Conservation (phyloP, 2,113 vertebrate species). For the Strix uralensis region DNA sequence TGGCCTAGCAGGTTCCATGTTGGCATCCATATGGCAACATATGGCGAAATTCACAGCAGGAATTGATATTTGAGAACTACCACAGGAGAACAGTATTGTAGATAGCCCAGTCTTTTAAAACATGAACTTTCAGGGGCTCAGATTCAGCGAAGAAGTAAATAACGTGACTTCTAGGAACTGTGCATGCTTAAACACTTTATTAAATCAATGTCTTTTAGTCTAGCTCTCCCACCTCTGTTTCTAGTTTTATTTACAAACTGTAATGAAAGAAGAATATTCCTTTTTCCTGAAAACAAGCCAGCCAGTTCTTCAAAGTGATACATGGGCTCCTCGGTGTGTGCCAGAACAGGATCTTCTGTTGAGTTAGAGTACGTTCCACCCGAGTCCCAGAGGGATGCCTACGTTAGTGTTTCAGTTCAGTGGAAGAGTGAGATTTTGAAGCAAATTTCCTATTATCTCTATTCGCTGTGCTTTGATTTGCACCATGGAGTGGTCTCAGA, state of each 20-base stretch:
- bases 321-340: not conserved
- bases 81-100: not conserved
- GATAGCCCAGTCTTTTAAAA: not conserved
- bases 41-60: not conserved
- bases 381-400: not conserved
- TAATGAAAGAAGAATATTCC: slow-evolving; percentile 3
- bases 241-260: not conserved
- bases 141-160: not conserved
- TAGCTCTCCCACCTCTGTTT: not conserved
- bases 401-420: not conserved
- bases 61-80: not conserved
- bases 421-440: not conserved
- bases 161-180: not conserved
- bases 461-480: not conserved
- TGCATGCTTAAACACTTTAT: not conserved
- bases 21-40: not conserved
- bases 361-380: not conserved
- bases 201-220: not conserved
- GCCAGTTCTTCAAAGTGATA: not conserved
- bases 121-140: not conserved
- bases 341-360: not conserved
- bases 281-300: not conserved
- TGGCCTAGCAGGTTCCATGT: not conserved
- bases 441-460: not conserved
- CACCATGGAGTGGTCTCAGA: not conserved